Evolutionary conservation across 2,888 invertebrate species (phyloP).

Genomic region (Tipula lateralis): DNA sequence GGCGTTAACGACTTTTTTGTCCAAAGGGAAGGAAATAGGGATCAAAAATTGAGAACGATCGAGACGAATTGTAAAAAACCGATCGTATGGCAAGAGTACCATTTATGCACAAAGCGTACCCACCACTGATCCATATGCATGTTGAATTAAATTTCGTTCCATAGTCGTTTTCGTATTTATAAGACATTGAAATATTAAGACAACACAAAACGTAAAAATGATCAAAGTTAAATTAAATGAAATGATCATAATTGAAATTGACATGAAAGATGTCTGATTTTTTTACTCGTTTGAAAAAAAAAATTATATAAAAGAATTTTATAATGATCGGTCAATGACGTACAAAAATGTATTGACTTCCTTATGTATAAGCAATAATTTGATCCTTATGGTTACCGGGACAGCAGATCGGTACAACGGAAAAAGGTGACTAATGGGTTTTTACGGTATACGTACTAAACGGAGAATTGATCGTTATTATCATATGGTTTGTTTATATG

Average conservation of each 20-base stretch:
- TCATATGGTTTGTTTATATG: background rate
- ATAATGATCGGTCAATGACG: slow-evolving; percentile 4
- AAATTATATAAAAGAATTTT: background rate
- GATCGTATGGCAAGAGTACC: background rate
- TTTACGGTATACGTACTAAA: background rate
- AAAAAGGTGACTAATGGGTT: background rate
- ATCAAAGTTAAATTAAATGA: slow-evolving; percentile 19
- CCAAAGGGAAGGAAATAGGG: no score
- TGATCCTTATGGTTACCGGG: background rate
- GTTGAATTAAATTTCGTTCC: background rate
- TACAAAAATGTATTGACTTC: background rate
- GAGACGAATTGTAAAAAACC: no score
- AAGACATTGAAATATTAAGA: background rate
- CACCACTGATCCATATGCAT: background rate
- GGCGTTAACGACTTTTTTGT: no score
- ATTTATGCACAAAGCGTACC: background rate
- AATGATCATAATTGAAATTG: slow-evolving; percentile 11
- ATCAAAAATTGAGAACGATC: no score
- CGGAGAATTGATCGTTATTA: background rate
- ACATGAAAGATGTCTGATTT: background rate
- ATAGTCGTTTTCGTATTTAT: background rate
- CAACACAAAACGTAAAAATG: slow-evolving; percentile 24
- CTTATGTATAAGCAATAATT: background rate
- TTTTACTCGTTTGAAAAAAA: no score
- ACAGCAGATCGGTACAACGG: background rate